Evolutionary conservation across 37 sponge, comb jelly and placozoan species (phyloP).

Genomic region (Aplysina aerophoba): DNA sequence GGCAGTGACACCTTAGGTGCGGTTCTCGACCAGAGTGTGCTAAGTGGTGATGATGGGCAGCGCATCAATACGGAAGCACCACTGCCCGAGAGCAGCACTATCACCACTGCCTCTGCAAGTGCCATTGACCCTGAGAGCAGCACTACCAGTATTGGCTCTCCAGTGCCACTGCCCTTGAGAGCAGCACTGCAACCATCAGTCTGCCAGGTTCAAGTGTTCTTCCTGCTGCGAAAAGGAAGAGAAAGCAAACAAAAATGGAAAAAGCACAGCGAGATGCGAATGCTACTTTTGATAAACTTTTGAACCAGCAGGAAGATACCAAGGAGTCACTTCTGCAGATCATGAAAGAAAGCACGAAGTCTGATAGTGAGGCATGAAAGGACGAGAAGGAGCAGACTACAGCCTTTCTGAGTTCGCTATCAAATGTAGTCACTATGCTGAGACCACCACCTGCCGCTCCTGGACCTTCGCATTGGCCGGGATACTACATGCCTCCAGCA

Average conservation of each 20-base stretch:
- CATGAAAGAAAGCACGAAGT: not conserved
- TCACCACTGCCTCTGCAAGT: too few species aligned
- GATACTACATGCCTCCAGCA: not conserved
- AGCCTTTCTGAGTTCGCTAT: not conserved
- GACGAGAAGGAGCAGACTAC: not conserved
- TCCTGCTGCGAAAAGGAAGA: not conserved
- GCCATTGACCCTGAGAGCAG: too few species aligned
- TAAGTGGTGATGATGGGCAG: too few species aligned
- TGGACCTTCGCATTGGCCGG: not conserved
- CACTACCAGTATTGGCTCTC: too few species aligned
- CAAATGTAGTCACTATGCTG: not conserved
- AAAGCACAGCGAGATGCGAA: not conserved
- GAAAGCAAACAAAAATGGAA: not conserved
- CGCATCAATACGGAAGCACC: too few species aligned
- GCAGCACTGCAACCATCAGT: too few species aligned
- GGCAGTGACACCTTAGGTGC: not conserved
- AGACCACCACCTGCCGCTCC: not conserved
- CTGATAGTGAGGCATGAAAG: not conserved
- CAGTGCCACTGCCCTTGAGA: too few species aligned
- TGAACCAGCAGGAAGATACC: not conserved
- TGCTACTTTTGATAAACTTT: not conserved
- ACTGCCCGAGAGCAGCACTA: too few species aligned
- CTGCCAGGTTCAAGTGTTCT: not conserved
- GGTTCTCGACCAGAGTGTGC: not conserved
- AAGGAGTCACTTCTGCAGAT: not conserved